Evolutionary conservation across 1,140 invertebrate species (phyloP), one percentile per base, ranked within the genome.

Genomic region (Heliconius hewitsoni): DNA sequence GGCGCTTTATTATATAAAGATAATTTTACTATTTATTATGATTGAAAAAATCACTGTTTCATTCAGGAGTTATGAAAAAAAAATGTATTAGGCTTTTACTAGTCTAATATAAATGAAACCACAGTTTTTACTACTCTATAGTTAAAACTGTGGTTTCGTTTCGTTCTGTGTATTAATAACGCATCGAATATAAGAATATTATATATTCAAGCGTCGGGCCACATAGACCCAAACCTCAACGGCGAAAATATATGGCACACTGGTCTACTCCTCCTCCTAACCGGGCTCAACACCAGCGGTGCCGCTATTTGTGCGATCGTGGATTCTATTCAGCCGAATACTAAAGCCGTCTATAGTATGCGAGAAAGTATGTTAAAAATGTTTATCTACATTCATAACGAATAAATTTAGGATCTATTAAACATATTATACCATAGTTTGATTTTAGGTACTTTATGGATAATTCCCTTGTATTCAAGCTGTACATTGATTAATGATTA

Each of bases 381-480:
- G 11, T 27, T 27, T 13, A 16, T 30, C 9, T 27, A 27, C 13
- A 23, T 66, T 66, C 11, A 30, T 27, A 11, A 11, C 16, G 13
- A 66, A 8, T 66, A 30, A 30, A 66, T 66, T 13, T 66, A 30
- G n/a, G 1, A 66, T 66, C 27, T 66, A 0, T 8, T 66, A 16
- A 8, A 11, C 5, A 52, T 30, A 66, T 27, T 66, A 66, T 30
- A 66, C n/a, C 5, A 66, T 66, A 66, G 27, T 30, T 66, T 66
- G 3, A 9, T 66, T 66, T 11, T 66, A 94, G 92, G 91, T 84
- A 90, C 86, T 50, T 77, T 93, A 71, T 94, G 93, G 93, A 85
- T 93, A 74, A 86, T 94, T 82, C 93, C 91, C 1, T 85, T 94
- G 86, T 93, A 90, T 76, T 94, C 91, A 0, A 94, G 92, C 82